phyloP scores from a whole-genome alignment of 2,113 vertebrate genomes.

The Pandion haliaetus region DNA sequence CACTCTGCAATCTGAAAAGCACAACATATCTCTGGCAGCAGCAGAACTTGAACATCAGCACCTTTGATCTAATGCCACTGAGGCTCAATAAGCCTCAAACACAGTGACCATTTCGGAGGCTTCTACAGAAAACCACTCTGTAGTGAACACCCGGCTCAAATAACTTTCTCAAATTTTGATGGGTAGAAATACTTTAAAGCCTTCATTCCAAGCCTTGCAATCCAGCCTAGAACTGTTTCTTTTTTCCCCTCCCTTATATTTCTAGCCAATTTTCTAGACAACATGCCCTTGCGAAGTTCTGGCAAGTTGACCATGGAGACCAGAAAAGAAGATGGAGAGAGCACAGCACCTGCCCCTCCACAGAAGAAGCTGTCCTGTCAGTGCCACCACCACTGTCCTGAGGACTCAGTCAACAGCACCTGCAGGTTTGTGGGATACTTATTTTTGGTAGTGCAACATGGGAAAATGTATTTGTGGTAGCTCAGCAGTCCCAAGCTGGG shows the following conservation, averaged over 20 bases:
- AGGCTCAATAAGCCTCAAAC: neutral
- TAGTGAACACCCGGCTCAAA: neutral
- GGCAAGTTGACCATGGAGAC: constrained; percentile 79
- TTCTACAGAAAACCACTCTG: neutral
- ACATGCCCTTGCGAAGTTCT: constrained; percentile 86
- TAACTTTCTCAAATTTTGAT: neutral
- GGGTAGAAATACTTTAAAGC: neutral
- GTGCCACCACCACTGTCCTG: constrained; percentile 92
- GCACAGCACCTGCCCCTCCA: constrained; percentile 76
- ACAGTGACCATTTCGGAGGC: neutral
- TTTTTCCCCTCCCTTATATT: neutral
- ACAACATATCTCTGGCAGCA: neutral
- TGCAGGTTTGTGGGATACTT: constrained; percentile 83
- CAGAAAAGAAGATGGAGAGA: constrained; percentile 80
- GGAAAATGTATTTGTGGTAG: neutral
- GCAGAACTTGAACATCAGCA: neutral
- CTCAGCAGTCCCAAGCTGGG: neutral
- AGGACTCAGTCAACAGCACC: constrained; percentile 91
- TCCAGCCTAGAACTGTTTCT: neutral
- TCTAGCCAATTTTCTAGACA: constrained; percentile 82
- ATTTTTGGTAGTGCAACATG: neutral
- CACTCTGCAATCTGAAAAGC: neutral
- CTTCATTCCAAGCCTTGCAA: neutral
- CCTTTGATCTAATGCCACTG: neutral
- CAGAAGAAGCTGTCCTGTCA: constrained; percentile 86